Evolutionary conservation across 1,140 invertebrate species (phyloP).

Genomic region (Drosophila punjabiensis): DNA sequence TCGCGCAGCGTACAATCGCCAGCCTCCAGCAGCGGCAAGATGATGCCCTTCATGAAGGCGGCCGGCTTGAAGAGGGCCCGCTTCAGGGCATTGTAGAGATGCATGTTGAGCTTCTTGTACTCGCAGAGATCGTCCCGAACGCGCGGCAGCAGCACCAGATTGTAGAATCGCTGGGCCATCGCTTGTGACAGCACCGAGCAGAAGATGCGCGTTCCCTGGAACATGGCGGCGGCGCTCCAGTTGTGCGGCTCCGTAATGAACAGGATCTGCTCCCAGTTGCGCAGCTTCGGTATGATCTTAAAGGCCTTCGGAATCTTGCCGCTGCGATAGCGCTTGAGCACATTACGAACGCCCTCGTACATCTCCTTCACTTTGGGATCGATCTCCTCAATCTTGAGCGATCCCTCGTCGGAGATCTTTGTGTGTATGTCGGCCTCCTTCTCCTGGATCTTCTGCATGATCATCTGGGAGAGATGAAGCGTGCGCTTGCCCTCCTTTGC

Average conservation of each 20-base stretch:
- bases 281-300: conserved; percentile 96
- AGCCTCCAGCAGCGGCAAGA: conserved; percentile 95
- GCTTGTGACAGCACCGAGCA: conserved; percentile 97
- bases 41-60: conserved; percentile 99
- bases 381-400: conserved; percentile 91
- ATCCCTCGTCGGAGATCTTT: conserved; percentile 92
- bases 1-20: conserved; percentile 97
- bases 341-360: conserved; percentile 95
- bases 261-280: conserved; percentile 98
- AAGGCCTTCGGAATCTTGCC: conserved; percentile 99
- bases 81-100: conserved; percentile 96
- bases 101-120: conserved; percentile 98
- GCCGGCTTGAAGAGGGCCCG: conserved; percentile 98
- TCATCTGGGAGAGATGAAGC: conserved; percentile 94
- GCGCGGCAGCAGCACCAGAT: conserved; percentile 96
- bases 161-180: conserved; percentile 98
- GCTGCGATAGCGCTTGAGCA: conserved; percentile 95
- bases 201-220: conserved; percentile 92
- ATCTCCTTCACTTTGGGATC: conserved; percentile 92
- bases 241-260: conserved; percentile 93
- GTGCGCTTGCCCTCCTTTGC: conserved; percentile 87
- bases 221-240: conserved; percentile 97
- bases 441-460: conserved; percentile 96
- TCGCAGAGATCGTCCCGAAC: conserved; percentile 97
- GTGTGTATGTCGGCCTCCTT: conserved; percentile 96